Evolutionary conservation across 2,888 invertebrate species (phyloP), one percentile per base, ranked within the genome.

Genomic region (Ypsolopha sequella): DNA sequence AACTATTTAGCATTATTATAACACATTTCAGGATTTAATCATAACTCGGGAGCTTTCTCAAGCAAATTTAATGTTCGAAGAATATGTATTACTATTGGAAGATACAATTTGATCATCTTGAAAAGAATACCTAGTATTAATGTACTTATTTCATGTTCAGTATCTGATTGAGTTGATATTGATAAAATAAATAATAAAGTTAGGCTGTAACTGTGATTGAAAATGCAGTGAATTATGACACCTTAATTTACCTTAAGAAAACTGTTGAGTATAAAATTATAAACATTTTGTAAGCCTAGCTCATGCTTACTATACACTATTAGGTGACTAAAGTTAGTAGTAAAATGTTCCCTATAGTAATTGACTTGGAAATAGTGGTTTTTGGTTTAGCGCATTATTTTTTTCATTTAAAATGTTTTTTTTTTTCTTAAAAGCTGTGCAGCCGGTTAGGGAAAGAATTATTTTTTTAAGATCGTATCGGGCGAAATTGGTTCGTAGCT

Each of bases 311-410:
- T 58, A 74, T 61, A 62, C 52, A 61, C 70, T 84, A 81, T 73
- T 82, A 85, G 78, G 77, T 81, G 81, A 52, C 84, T 86, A 77
- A 63, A 82, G 73, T 80, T 81, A 80, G 76, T 89, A 88, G 88
- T 88, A 88, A 88, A 87, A 90, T 92, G 92, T 92, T 92, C 92
- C 92, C 92, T 92, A 91, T 89, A 91, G 88, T 92, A 92, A 92
- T 92, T 92, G 92, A 92, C 92, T 91, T 91, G 90, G 91, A 92
- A 89, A 90, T 89, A 90, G 91, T 89, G 85, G 81, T 72, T 76
- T 62, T 39, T 79, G 73, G 70, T 71, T 70, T 74, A 72, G 76
- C 73, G 67, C 65, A 64, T 65, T 59, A 62, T 60, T 55, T 58
- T 57, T 55, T 54, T 54, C 10, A 55, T 55, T 53, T 51, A 45